Evolutionary conservation across 2,113 vertebrate species (phyloP).

Genomic region (Balaenoptera acutorostrata): DNA sequence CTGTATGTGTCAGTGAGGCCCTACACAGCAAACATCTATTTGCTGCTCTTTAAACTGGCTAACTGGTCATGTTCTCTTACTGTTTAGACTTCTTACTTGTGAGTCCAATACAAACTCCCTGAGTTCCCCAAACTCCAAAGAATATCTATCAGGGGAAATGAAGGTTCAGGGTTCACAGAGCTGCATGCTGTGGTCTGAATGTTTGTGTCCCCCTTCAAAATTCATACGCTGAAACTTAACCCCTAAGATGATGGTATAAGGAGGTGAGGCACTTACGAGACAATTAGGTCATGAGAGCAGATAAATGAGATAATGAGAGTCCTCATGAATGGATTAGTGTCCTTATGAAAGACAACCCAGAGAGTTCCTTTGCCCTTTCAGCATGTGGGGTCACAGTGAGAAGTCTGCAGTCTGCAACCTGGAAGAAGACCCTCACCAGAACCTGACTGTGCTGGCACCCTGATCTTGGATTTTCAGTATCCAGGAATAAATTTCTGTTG

Average conservation of each 20-base stretch:
- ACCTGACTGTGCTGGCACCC: no score
- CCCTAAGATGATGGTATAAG: not conserved
- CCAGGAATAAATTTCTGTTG: not conserved
- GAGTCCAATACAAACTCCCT: not conserved
- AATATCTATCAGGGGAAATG: not conserved
- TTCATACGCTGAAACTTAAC: not conserved
- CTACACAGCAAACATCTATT: accelerated
- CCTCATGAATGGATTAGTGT: not conserved
- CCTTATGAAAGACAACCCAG: not conserved
- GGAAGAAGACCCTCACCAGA: not conserved
- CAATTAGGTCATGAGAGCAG: not conserved
- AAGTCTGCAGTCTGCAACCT: not conserved
- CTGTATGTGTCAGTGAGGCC: accelerated
- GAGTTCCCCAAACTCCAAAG: not conserved
- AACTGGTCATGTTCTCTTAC: not conserved
- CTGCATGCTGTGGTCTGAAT: not conserved
- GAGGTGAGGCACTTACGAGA: not conserved
- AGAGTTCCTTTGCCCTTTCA: not conserved
- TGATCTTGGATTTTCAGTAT: not conserved
- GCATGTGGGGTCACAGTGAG: not conserved
- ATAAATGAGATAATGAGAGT: not conserved
- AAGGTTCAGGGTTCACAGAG: not conserved
- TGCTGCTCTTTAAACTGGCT: not conserved
- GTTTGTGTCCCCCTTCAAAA: not conserved
- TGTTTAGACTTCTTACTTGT: not conserved